Percentiles rank a stretch among this genome's conserved stretches.
phyloP scores from a whole-genome alignment of 2,797 vertebrate species.

The Cryptoblepharus egeriae region DNA sequence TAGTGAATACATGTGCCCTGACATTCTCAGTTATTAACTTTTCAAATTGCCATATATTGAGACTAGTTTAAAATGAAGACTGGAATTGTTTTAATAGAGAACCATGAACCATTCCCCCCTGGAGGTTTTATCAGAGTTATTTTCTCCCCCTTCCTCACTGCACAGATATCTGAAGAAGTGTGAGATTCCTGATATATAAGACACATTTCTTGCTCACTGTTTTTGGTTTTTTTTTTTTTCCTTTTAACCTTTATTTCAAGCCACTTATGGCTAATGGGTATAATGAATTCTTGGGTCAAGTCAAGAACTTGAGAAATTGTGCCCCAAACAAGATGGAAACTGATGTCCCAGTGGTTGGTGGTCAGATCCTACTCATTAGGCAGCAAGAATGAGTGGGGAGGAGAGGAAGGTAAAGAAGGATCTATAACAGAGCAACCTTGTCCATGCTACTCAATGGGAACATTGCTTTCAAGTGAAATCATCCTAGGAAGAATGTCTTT shows the following conservation, averaged over 20 bases:
- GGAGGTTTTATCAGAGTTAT: not conserved
- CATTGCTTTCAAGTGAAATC: too few relatives aligned
- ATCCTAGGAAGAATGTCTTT: not conserved
- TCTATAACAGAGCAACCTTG: too few relatives aligned
- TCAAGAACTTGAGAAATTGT: not conserved
- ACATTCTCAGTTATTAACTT: constrained; percentile 42
- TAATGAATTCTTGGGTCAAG: not conserved
- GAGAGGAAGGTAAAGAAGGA: too few relatives aligned
- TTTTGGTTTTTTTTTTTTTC: too few relatives aligned
- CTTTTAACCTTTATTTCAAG: not conserved
- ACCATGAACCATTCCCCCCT: not conserved
- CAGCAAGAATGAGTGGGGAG: too few relatives aligned
- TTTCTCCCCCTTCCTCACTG: not conserved
- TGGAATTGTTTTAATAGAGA: constrained; percentile 33
- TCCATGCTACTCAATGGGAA: too few relatives aligned
- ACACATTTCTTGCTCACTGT: not conserved
- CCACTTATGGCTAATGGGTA: not conserved
- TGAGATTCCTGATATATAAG: not conserved
- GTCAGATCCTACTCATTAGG: too few relatives aligned
- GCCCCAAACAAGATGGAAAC: not conserved
- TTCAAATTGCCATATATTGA: constrained; percentile 28
- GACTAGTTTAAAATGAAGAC: constrained; percentile 17
- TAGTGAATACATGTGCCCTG: constrained; percentile 29
- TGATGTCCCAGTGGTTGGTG: too few relatives aligned
- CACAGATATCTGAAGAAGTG: not conserved